Evolutionary conservation across 2,888 invertebrate species (phyloP).

Genomic region (Troilus luridus): DNA sequence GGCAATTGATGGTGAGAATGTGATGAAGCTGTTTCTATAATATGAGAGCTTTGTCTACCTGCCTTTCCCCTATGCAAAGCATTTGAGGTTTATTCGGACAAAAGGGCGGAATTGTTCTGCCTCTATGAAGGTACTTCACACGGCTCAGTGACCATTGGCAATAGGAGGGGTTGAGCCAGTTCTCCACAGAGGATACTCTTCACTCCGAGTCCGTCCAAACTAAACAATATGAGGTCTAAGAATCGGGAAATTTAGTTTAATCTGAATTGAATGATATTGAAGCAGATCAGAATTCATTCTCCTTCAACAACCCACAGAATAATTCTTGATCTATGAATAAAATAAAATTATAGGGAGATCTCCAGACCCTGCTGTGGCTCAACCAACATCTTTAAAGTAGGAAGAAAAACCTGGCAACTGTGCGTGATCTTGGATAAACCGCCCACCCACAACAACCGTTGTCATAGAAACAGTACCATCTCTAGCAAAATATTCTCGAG

Average conservation of each 20-base stretch:
- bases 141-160: not conserved
- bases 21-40: not conserved
- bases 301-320: not conserved
- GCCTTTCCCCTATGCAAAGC: not conserved
- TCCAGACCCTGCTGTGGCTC: too few relatives aligned
- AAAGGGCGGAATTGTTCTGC: not conserved
- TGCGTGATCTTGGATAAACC: too few relatives aligned
- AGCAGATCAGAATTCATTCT: not conserved
- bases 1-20: not conserved
- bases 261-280: not conserved
- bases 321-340: not conserved
- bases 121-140: not conserved
- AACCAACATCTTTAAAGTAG: too few relatives aligned
- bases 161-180: not conserved
- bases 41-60: not conserved
- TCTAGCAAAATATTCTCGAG: too few relatives aligned
- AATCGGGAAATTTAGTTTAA: not conserved
- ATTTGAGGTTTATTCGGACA: constrained; percentile 18
- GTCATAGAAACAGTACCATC: too few relatives aligned
- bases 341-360: too few relatives aligned
- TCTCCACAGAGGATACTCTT: not conserved
- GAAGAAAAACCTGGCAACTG: too few relatives aligned
- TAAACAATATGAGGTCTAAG: not conserved
- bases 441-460: too few relatives aligned
- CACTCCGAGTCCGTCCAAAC: not conserved